These are phyloP conservation scores for Lutra lutra DNA, from an alignment of 2,797 vertebrate genomes.

Conservation along the genomic window DNA sequence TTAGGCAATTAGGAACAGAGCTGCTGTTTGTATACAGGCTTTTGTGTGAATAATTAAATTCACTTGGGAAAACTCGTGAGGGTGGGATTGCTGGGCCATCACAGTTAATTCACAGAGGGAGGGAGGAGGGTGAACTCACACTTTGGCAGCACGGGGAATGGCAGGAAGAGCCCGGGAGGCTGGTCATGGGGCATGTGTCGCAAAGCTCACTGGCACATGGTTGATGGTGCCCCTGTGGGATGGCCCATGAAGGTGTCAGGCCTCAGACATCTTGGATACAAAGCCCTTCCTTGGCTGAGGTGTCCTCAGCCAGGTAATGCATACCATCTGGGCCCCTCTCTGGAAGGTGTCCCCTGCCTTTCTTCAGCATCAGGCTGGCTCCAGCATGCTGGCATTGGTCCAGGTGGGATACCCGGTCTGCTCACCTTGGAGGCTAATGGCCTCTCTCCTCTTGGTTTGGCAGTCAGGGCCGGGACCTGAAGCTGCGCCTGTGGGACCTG, in stretches of 20 bases:
- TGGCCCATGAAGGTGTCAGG: not conserved
- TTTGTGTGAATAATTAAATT: not conserved
- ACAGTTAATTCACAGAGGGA: not conserved
- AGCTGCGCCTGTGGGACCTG: slow-evolving; percentile 93
- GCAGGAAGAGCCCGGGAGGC: no score
- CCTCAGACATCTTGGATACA: not conserved
- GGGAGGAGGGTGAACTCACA: not conserved
- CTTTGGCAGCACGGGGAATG: not conserved
- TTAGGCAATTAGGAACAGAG: not conserved
- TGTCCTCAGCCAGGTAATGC: fast-evolving
- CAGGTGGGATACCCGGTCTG: not conserved
- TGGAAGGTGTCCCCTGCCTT: not conserved
- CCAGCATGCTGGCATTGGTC: fast-evolving
- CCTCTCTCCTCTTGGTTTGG: not conserved
- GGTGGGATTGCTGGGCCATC: not conserved
- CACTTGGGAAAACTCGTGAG: not conserved
- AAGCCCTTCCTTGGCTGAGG: not conserved
- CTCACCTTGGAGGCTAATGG: not conserved
- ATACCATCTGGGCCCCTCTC: not conserved
- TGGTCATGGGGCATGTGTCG: not conserved
- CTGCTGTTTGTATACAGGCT: not conserved
- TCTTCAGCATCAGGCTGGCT: not conserved
- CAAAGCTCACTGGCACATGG: not conserved
- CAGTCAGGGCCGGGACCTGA: slow-evolving; percentile 96
- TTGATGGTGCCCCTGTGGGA: not conserved